Base-by-base conservation (phyloP, 35 echinoderm and acorn worm species). In the Amphiura filiformis region DNA sequence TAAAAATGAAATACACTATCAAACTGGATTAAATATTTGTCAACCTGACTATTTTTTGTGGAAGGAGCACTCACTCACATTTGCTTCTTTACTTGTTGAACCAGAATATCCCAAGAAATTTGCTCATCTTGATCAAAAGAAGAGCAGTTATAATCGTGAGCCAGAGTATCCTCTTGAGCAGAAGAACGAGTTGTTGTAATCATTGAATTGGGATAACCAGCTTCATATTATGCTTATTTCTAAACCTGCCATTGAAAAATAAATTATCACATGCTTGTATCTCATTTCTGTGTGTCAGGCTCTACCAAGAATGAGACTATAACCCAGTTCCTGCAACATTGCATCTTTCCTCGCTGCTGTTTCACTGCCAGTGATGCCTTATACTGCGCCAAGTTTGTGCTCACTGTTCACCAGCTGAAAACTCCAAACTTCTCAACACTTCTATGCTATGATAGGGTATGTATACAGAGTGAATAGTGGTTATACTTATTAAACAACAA, bases 241-340 rank as follows among this genome's bases (percentile, higher is more conserved):
- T n/a, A n/a, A n/a, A n/a, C n/a, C n/a, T n/a, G n/a, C n/a, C n/a
- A n/a, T n/a, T n/a, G n/a, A n/a, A n/a, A n/a, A n/a, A n/a, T n/a
- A n/a, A n/a, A n/a, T n/a, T n/a, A n/a, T n/a, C n/a, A n/a, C n/a
- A n/a, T n/a, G n/a, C n/a, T n/a, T n/a, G n/a, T n/a, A n/a, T n/a
- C n/a, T n/a, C n/a, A n/a, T n/a, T n/a, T n/a, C n/a, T n/a, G n/a
- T n/a, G n/a, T n/a, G n/a, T n/a, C 36, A 95, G 96, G 96, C 38
- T 94, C 96, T 1, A 99, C 96, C 65, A 99, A 99, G 86, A 99
- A 99, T 86, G 96, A 99, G 83, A 99, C 96, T 40, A 99, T 99
- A 36, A 99, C 96, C 26, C 96, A 99, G 93, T 99, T 99, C 57
- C 87, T 99, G 28, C 96, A 99, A 87, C 93, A 95, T 22, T 94